Conservation (phyloP, 2,888 invertebrate genomes). For the Sminthurinus aureus region DNA sequence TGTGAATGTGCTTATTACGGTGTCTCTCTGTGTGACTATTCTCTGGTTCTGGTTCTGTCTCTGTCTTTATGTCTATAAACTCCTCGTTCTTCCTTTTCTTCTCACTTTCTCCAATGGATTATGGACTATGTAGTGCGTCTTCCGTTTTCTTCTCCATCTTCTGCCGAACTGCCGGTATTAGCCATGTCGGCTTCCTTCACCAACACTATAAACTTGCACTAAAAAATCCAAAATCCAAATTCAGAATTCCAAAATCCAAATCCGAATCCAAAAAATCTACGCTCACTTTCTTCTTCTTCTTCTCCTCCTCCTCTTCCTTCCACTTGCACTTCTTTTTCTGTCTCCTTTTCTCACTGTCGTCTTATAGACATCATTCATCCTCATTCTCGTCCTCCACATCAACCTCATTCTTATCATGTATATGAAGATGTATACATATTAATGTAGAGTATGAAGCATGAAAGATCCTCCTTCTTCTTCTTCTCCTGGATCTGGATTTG, state of each 20-base stretch:
- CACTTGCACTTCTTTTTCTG: not conserved
- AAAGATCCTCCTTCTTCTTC: too few species aligned
- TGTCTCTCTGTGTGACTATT: conserved; percentile 15
- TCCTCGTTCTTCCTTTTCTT: not conserved
- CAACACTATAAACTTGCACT: conserved; percentile 24
- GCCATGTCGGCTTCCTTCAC: conserved; percentile 19
- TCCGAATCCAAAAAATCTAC: not conserved
- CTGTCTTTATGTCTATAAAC: not conserved
- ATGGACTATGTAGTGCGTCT: conserved; percentile 22
- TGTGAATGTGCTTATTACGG: conserved; percentile 2
- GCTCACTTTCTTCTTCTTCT: not conserved
- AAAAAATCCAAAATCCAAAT: not conserved
- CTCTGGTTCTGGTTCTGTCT: not conserved
- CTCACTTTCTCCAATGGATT: conserved; percentile 8
- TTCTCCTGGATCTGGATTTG: too few species aligned
- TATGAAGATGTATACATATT: too few species aligned
- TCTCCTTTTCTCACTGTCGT: not conserved
- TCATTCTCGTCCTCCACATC: too few species aligned
- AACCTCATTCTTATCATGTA: too few species aligned
- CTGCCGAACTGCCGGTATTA: conserved; percentile 26
- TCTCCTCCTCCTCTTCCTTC: not conserved
- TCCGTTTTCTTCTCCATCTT: not conserved
- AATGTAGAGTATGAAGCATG: too few species aligned
- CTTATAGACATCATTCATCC: too few species aligned
- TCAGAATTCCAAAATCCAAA: not conserved